Conservation (phyloP, 2,113 vertebrate genomes). For the Neoarius graeffei region DNA sequence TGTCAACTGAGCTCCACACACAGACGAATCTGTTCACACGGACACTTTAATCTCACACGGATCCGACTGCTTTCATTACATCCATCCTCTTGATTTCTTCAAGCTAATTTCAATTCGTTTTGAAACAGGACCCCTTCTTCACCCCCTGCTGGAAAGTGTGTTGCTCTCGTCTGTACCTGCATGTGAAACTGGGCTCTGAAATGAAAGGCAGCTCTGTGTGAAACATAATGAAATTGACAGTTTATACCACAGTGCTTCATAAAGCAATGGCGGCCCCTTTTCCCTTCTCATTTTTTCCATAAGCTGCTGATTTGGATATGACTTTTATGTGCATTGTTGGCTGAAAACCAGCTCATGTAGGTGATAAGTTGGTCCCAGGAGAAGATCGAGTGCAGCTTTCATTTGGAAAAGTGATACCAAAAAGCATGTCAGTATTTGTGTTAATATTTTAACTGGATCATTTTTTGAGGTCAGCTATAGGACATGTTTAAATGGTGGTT, state of each 20-base stretch:
- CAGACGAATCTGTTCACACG: not conserved
- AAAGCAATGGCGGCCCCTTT: constrained; percentile 13
- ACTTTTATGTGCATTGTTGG: constrained; percentile 45
- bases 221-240: constrained; percentile 36
- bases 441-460: constrained; percentile 33
- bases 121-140: not conserved
- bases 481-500: not conserved
- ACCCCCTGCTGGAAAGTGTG: not conserved
- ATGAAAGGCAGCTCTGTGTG: constrained; percentile 41
- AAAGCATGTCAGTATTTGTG: constrained; percentile 37
- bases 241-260: constrained; percentile 30
- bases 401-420: constrained; percentile 46
- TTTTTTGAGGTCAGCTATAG: not conserved
- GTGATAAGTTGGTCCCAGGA: constrained; percentile 37
- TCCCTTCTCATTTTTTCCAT: not conserved
- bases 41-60: constrained; percentile 9
- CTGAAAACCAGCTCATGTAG: constrained; percentile 21
- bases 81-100: not conserved
- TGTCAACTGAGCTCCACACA: constrained; percentile 1
- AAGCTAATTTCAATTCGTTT: not conserved
- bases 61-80: not conserved
- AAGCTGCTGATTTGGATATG: constrained; percentile 35
- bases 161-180: not conserved
- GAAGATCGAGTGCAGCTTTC: constrained; percentile 33
- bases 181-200: constrained; percentile 12